Percentiles rank a stretch among this genome's conserved stretches.
Evolutionary conservation across 2,797 vertebrate genomes (phyloP).

Genomic region (Orestias chungarensis): DNA sequence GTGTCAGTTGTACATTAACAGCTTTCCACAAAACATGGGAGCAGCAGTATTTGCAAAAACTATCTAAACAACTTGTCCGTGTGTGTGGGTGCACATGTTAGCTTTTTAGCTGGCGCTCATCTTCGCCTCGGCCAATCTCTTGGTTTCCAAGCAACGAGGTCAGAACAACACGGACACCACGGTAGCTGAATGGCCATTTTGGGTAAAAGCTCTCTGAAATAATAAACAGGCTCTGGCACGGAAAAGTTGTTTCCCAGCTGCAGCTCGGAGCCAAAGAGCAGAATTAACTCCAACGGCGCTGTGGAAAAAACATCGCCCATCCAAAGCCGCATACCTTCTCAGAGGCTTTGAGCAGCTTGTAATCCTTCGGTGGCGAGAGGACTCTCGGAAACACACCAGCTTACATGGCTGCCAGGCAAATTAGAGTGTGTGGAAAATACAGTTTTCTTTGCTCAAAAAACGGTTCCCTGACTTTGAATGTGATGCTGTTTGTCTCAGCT

Average conservation of each 20-base stretch:
- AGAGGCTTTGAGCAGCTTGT: conserved; percentile 76
- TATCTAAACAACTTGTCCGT: conserved; percentile 24
- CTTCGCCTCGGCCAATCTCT: conserved; percentile 60
- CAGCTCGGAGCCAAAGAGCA: conserved; percentile 72
- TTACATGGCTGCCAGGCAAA: conserved; percentile 64
- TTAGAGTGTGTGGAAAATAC: conserved; percentile 63
- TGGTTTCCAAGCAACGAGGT: conserved; percentile 75
- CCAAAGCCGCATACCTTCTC: conserved; percentile 76
- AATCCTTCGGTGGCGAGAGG: conserved; percentile 71
- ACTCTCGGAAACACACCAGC: conserved; percentile 65
- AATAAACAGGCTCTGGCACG: conserved; percentile 77
- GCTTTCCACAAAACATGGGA: conserved; percentile 41
- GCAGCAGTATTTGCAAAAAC: conserved; percentile 33
- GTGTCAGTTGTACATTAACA: conserved; percentile 47
- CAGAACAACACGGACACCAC: conserved; percentile 73
- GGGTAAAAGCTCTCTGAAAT: conserved; percentile 76
- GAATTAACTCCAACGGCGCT: conserved; percentile 78
- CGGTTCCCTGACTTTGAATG: conserved; percentile 52
- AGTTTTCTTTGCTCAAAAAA: conserved; percentile 49
- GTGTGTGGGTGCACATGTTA: conserved; percentile 33
- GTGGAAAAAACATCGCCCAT: conserved; percentile 77
- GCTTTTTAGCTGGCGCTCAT: conserved; percentile 53
- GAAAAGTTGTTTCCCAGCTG: conserved; percentile 76
- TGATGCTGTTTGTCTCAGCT: conserved; percentile 51
- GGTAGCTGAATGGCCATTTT: conserved; percentile 78